Conservation (phyloP, 2,888 invertebrate species). For the Pristionchus mayeri region DNA sequence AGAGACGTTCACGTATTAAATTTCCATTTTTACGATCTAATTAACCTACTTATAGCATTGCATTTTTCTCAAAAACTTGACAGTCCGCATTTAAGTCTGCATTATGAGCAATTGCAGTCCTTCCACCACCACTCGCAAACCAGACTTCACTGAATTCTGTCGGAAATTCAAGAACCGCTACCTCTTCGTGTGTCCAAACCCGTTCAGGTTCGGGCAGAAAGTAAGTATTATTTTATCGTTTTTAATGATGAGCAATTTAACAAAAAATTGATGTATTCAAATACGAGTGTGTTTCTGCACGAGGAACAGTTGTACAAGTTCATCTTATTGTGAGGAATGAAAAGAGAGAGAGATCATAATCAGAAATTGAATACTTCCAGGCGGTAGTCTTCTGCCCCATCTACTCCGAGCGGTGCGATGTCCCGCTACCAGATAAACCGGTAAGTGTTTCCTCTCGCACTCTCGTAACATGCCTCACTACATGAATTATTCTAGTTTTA, state of each 20-base stretch:
- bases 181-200: slow-evolving; percentile 73
- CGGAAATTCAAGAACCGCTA: slow-evolving; percentile 73
- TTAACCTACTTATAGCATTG: neutral
- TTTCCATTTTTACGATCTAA: neutral
- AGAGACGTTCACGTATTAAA: neutral
- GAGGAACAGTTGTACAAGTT: too few relatives aligned
- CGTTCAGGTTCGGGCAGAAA: slow-evolving; percentile 67
- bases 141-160: slow-evolving; percentile 66
- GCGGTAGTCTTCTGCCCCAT: slow-evolving; percentile 74
- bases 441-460: slow-evolving; percentile 37
- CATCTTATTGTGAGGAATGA: too few relatives aligned
- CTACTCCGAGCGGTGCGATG: slow-evolving; percentile 71
- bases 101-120: neutral
- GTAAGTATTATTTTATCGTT: slow-evolving; percentile 48
- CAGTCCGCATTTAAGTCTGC: neutral
- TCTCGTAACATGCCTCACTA: too few relatives aligned
- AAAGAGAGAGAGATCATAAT: too few relatives aligned
- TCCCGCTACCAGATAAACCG: slow-evolving; percentile 71
- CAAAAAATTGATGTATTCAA: too few relatives aligned
- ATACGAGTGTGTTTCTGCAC: too few relatives aligned
- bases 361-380: too few relatives aligned
- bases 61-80: neutral
- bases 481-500: too few relatives aligned
- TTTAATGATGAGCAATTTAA: too few relatives aligned
- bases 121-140: slow-evolving; percentile 37